Evolutionary conservation across 2,113 vertebrate genomes (phyloP).

Genomic region (Dasyornis broadbenti): DNA sequence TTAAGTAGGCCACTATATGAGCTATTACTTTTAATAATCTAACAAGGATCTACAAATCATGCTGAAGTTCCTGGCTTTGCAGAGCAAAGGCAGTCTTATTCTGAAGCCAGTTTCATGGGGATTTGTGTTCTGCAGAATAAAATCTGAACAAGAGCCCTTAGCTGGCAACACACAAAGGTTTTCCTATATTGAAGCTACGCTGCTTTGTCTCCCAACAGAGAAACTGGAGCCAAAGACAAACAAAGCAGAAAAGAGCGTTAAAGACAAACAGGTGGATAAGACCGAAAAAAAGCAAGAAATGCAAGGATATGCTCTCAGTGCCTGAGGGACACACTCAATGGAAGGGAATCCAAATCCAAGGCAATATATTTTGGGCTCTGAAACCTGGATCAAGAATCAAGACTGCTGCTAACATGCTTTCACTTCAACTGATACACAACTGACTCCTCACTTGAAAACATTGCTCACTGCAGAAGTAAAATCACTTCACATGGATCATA

Average conservation of each 20-base stretch:
- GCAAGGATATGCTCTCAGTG: neutral
- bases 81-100: neutral
- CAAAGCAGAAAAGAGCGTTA: neutral
- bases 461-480: neutral
- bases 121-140: neutral
- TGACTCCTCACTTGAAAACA: neutral
- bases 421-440: neutral
- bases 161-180: neutral
- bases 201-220: neutral
- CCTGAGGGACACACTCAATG: neutral
- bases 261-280: slow-evolving; percentile 18
- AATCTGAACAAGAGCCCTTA: neutral
- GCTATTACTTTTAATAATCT: neutral
- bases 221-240: neutral
- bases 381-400: neutral
- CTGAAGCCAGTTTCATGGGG: neutral
- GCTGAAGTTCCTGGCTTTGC: neutral
- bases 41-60: neutral
- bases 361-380: neutral
- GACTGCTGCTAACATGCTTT: neutral
- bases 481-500: neutral
- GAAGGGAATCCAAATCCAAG: neutral
- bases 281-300: neutral
- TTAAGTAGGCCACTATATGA: neutral
- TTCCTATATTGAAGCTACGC: neutral